These are phyloP conservation scores for Emmelina monodactyla DNA, from an alignment of 2,888 invertebrate genomes.

Conservation along the genomic window DNA sequence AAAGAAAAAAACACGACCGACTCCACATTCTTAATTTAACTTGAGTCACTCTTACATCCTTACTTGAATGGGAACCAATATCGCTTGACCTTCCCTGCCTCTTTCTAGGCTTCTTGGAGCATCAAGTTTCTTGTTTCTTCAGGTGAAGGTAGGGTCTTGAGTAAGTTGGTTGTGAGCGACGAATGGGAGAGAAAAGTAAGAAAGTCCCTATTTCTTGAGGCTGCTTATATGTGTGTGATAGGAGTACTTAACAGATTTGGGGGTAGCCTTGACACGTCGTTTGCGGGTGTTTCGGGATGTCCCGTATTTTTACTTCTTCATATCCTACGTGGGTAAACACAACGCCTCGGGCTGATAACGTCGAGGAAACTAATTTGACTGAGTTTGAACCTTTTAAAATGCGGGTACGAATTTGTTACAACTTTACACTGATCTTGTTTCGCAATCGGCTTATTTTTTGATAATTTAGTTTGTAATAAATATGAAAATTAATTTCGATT, in stretches of 20 bases:
- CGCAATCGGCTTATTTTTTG: no score
- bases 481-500: no score
- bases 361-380: background rate
- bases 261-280: slow-evolving; percentile 54
- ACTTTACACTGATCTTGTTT: no score
- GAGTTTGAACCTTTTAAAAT: slow-evolving; percentile 2
- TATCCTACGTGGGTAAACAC: background rate
- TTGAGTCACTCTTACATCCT: slow-evolving; percentile 63
- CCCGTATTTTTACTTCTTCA: background rate
- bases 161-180: slow-evolving; percentile 34
- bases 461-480: no score
- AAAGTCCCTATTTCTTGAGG: slow-evolving; percentile 52
- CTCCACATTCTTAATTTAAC: slow-evolving; percentile 67
- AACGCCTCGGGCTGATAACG: background rate
- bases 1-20: slow-evolving; percentile 42
- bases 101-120: slow-evolving; percentile 3
- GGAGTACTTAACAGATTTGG: slow-evolving; percentile 31
- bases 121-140: slow-evolving; percentile 12
- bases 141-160: slow-evolving; percentile 23
- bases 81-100: slow-evolving; percentile 19
- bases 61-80: slow-evolving; percentile 32
- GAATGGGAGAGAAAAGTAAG: slow-evolving; percentile 41
- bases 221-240: slow-evolving; percentile 47
- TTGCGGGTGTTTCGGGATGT: slow-evolving; percentile 39
- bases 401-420: slow-evolving; percentile 2